Evolutionary conservation across 1,140 invertebrate genomes (phyloP), one percentile per base, ranked within the genome.

Genomic region (Eriocheir sinensis): DNA sequence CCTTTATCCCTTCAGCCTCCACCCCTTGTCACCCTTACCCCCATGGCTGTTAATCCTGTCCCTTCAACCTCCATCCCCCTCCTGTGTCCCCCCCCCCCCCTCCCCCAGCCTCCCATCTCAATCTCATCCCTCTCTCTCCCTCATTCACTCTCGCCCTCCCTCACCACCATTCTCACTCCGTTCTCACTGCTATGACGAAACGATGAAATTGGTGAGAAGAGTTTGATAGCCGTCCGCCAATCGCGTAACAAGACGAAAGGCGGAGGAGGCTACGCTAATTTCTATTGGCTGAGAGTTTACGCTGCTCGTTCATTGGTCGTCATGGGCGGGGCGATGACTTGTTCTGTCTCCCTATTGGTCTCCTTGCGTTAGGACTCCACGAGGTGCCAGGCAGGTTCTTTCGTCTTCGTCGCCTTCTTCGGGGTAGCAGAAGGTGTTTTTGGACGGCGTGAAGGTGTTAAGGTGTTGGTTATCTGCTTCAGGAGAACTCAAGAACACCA

Each of bases 201-300:
- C 30, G 81, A 85, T 83, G 89, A 92, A 86, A 94, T 44, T 91
- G 81, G 80, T 30, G 48, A 86, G 80, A 94, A 60, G 89, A 91
- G 85, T 92, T 88, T 91, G 83, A 89, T 79, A 90, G 41, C 90
- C 83, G 60, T 79, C 44, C 89, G 72, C 93, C 93, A 94, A 94
- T 94, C 40, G 89, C 48, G 93, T 94, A 94, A 94, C 93, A 92
- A 91, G 72, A 91, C 53, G 38, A 94, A 44, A 41, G 85, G 93
- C 0, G 4, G 53, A 91, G 60, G 88, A 81, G 41, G 41, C 41
- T 34, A 41, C 89, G 40, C 2, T 4, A 41, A 48, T 12, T 40
- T 30, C 81, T 30, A 94, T 94, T 94, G 93, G 93, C 41, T 27
- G 80, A 30, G 32, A 27, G 0, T 89, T 30, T 27, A 6, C 21